phyloP scores from a whole-genome alignment of 2,888 invertebrate species.

The Cerastis rubricosa region DNA sequence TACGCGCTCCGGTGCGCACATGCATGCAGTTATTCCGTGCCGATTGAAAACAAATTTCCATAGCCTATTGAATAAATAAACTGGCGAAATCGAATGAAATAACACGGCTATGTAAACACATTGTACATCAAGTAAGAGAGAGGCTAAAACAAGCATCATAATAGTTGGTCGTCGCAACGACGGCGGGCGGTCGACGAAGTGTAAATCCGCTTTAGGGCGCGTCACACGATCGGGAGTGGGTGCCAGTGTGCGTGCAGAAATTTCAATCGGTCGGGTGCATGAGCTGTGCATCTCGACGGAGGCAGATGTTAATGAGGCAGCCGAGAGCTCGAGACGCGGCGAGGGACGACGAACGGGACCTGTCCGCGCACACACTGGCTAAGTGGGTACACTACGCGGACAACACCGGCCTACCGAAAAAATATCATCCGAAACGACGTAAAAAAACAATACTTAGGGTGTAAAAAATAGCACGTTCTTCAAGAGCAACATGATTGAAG shows the following conservation, averaged over 20 bases:
- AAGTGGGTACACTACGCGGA: constrained; percentile 68
- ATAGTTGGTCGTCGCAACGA: constrained; percentile 58
- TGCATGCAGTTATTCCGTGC: constrained; percentile 78
- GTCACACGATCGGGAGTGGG: constrained; percentile 73
- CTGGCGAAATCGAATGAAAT: constrained; percentile 82
- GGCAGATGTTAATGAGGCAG: constrained; percentile 85
- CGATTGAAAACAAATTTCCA: constrained; percentile 82
- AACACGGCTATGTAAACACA: constrained; percentile 72
- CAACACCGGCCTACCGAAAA: constrained; percentile 52
- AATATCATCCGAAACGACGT: constrained; percentile 30
- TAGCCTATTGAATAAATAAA: constrained; percentile 82
- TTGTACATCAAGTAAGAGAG: constrained; percentile 63
- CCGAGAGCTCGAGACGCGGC: constrained; percentile 55
- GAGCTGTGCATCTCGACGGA: constrained; percentile 76
- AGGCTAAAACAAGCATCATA: constrained; percentile 56
- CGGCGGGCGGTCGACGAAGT: constrained; percentile 71
- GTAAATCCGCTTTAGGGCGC: constrained; percentile 82
- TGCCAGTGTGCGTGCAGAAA: constrained; percentile 82
- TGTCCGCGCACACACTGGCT: constrained; percentile 60
- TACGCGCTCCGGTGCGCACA: constrained; percentile 78
- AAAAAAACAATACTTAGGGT: constrained; percentile 24
- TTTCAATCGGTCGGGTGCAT: constrained; percentile 78
- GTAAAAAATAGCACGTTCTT: constrained; percentile 34
- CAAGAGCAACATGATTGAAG: constrained; percentile 8
- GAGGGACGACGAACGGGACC: constrained; percentile 68